These are phyloP conservation scores for Micromys minutus DNA, from an alignment of 2,113 vertebrate species.

Conservation along the genomic window DNA sequence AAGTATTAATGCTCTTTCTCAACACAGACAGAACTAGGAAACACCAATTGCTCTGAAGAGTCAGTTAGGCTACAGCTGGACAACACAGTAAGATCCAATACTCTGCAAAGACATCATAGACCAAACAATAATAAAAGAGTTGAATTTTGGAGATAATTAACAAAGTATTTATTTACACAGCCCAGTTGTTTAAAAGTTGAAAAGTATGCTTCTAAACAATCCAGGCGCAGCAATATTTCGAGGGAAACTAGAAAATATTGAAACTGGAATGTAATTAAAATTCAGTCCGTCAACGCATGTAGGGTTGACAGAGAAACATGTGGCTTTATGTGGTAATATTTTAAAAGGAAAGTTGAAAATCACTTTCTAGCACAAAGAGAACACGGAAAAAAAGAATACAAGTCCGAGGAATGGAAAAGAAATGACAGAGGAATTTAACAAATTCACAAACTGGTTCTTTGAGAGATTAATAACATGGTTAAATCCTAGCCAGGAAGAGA, in stretches of 20 bases:
- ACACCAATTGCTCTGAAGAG: not conserved
- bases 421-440: not conserved
- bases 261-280: constrained; percentile 14
- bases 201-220: not conserved
- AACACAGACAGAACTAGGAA: not conserved
- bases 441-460: not conserved
- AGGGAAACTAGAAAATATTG: constrained; percentile 7
- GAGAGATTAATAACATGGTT: not conserved
- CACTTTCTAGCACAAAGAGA: not conserved
- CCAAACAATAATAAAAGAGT: not conserved
- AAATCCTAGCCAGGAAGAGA: not conserved
- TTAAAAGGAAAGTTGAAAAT: constrained; percentile 29
- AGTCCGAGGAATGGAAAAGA: not conserved
- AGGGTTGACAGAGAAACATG: not conserved
- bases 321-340: not conserved
- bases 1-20: not conserved
- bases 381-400: not conserved
- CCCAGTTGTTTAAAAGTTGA: constrained; percentile 22
- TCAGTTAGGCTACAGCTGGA: not conserved
- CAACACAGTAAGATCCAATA: not conserved
- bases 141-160: constrained; percentile 40
- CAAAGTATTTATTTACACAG: not conserved
- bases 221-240: not conserved
- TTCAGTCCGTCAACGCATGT: not conserved
- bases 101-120: not conserved